Evolutionary conservation across 2,797 vertebrate genomes (phyloP).

Genomic region (Oreonectes daqikongensis): DNA sequence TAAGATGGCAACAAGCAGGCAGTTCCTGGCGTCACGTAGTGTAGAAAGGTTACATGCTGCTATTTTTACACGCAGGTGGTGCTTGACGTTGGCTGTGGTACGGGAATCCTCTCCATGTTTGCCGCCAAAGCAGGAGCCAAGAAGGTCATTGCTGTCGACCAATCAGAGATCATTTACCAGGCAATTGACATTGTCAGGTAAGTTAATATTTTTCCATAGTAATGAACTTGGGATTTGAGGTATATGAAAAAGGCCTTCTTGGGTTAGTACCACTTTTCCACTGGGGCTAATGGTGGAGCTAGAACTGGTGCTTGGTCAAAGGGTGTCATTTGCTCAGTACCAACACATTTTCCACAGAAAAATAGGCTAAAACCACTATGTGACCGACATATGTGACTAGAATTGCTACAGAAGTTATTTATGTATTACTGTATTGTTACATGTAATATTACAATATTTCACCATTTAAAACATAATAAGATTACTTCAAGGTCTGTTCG

Average conservation of each 20-base stretch:
- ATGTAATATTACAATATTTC: no score
- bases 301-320: no score
- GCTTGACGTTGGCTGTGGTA: constrained; percentile 95
- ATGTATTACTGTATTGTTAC: no score
- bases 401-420: no score
- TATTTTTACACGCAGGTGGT: constrained; percentile 79
- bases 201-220: constrained; percentile 38
- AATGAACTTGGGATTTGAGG: neutral
- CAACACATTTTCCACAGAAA: no score
- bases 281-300: no score
- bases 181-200: constrained; percentile 97
- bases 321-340: no score
- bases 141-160: constrained; percentile 91
- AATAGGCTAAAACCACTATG: no score
- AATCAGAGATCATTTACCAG: constrained; percentile 95
- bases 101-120: constrained; percentile 96
- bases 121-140: constrained; percentile 90
- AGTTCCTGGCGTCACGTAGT: neutral
- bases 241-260: neutral
- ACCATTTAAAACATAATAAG: no score
- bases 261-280: neutral
- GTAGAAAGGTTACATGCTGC: constrained; percentile 14
- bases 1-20: constrained; percentile 41
- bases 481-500: no score
- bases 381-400: no score